Evolutionary conservation across 2,113 vertebrate genomes (phyloP).

Genomic region (Sapajus apella): DNA sequence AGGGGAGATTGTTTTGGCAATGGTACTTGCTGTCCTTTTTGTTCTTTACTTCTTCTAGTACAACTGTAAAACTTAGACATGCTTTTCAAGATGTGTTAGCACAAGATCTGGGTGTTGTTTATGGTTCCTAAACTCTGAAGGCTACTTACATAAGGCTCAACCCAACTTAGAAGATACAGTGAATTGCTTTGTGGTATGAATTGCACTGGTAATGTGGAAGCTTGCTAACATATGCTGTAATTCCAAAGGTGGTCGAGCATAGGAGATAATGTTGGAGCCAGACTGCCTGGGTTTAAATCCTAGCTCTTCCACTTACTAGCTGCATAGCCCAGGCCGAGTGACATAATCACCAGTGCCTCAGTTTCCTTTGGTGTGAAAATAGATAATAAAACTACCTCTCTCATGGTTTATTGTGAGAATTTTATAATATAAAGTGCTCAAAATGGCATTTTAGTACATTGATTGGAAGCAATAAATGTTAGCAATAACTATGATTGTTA

Average conservation of each 20-base stretch:
- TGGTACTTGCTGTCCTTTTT: constrained; percentile 9
- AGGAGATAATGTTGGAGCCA: background rate
- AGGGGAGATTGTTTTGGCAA: constrained; percentile 31
- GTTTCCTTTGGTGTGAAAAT: constrained; percentile 19
- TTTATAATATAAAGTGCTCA: background rate
- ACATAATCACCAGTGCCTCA: background rate
- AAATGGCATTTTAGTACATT: background rate
- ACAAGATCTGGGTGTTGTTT: constrained; percentile 6
- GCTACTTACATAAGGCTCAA: background rate
- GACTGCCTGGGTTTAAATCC: background rate
- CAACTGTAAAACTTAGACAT: background rate
- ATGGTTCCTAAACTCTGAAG: background rate
- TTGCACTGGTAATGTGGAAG: background rate
- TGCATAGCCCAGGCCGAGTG: background rate
- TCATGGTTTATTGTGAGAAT: background rate
- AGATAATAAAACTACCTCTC: background rate
- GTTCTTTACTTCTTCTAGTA: constrained; percentile 38
- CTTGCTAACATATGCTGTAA: background rate
- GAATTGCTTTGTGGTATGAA: background rate
- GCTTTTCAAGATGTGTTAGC: constrained; percentile 10
- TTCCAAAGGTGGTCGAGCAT: background rate
- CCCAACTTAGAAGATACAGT: background rate
- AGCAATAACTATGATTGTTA: background rate
- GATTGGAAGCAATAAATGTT: background rate
- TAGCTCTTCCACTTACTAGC: background rate